Percentiles rank a stretch among this genome's conserved stretches.
phyloP scores from a whole-genome alignment of 2,113 vertebrate species.

The Myotis davidii region DNA sequence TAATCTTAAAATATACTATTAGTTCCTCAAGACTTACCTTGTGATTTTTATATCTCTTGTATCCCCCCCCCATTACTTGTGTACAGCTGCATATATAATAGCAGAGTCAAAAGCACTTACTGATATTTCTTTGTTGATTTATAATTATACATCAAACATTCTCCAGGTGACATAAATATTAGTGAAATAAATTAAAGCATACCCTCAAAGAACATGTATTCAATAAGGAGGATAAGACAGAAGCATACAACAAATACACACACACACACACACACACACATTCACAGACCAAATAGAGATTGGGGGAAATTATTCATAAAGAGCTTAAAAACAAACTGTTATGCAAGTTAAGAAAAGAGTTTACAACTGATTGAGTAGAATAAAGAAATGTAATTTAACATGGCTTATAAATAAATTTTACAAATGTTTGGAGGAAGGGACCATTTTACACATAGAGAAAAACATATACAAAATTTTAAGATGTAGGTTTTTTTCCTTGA shows the following conservation, averaged over 20 bases:
- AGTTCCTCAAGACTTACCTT: neutral
- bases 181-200: neutral
- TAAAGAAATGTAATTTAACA: neutral
- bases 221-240: neutral
- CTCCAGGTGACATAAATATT: neutral
- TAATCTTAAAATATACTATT: neutral
- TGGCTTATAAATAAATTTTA: neutral
- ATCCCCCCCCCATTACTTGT: neutral
- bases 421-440: neutral
- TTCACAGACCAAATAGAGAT: neutral
- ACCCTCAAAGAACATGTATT: neutral
- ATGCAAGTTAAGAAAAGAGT: neutral
- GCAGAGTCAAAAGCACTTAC: neutral
- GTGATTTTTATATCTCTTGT: neutral
- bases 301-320: neutral
- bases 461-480: neutral
- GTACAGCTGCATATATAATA: neutral
- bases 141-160: neutral
- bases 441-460: neutral
- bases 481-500: neutral
- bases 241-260: neutral
- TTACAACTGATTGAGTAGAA: neutral
- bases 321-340: neutral
- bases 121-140: conserved; percentile 29
- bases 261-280: fast-evolving